Evolutionary conservation across 1,140 invertebrate species (phyloP), one percentile per base, ranked within the genome.

Genomic region (Drosophila nigrodunni): DNA sequence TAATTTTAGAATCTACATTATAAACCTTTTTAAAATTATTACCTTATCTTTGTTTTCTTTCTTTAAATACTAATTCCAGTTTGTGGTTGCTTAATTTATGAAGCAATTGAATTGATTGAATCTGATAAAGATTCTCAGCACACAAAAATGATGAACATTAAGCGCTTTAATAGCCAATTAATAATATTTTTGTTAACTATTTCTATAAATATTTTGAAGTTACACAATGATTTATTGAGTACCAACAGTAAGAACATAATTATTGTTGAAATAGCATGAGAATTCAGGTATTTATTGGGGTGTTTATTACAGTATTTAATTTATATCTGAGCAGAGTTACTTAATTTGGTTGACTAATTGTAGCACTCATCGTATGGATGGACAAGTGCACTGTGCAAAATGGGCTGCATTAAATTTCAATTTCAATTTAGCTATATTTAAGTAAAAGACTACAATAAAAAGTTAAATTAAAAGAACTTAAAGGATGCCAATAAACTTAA

Each of bases 1-100:
- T 60, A 76, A 59, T 41, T 50, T 58, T 39, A 50, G 46, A 61
- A 62, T 30, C 66, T 35, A 47, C n/a, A 67, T 55, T 74, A 69
- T 82, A 87, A 86, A 82, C 66, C 60, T 69, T n/a, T 11, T 11
- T 5, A 5, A 30, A 30, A 13, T 64, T 30, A 69, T 78, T 70
- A 70, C 10, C 82, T 86, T 87, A 86, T 86, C 82, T 50, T 21
- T 54, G 30, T 55, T 46, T 66, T 30, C 25, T 30, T 57, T 73
- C 46, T 3, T 21, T 43, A 6, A 47, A 46, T 11, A 57, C 18
- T 52, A 49, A 74, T 35, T 69, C 35, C 21, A 64, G 30, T 21
- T 30, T 44, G 43, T 25, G 21, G 15, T 44, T 21, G n/a, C n/a
- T 8, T 37, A 54, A 55, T 65, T 65, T 65, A 65, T 65, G 47